Evolutionary conservation across 2,113 vertebrate species (phyloP), one percentile per base, ranked within the genome.

Genomic region (Siniperca knerii): DNA sequence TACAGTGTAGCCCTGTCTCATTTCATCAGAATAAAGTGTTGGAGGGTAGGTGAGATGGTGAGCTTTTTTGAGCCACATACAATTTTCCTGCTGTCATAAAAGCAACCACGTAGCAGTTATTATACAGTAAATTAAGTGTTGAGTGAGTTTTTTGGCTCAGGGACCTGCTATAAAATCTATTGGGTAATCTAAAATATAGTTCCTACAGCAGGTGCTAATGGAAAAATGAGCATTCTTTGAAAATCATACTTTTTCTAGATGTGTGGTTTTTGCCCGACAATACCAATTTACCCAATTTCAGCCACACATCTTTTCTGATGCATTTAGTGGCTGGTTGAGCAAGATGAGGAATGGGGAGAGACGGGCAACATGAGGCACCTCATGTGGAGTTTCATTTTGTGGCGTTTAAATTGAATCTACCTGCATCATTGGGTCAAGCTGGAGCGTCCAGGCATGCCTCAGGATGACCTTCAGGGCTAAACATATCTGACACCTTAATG

Each of bases 401-500:
- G 76, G 55, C 33, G 16, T 18, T 87, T 88, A 82, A 79, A 71
- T 86, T 48, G 76, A 72, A 67, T 82, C 79, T 33, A 48, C 70
- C 85, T 80, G 86, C 83, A 79, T 90, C 82, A 68, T 8, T 61
- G 85, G 83, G 85, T 84, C 75, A 87, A 70, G 69, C 70, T 54
- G 23, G 68, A 64, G 70, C 76, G 18, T 61, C 65, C 75, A 54
- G 75, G 79, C 54, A 11, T 20, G 76, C 69, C 77, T 78, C 52
- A 12, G 48, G 72, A 85, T 75, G 87, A 92, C 90, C 92, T 93
- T 90, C 75, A 83, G 42, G 4, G 46, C 82, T 85, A 86, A 91
- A 71, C 66, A 1, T 15, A 81, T 64, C 84, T 83, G 88, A 89
- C 82, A 81, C 76, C 48, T 57, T 67, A 84, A 88, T 82, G 75